phyloP scores from a whole-genome alignment of 2,113 vertebrate genomes.

The Triplophysa rosa region DNA sequence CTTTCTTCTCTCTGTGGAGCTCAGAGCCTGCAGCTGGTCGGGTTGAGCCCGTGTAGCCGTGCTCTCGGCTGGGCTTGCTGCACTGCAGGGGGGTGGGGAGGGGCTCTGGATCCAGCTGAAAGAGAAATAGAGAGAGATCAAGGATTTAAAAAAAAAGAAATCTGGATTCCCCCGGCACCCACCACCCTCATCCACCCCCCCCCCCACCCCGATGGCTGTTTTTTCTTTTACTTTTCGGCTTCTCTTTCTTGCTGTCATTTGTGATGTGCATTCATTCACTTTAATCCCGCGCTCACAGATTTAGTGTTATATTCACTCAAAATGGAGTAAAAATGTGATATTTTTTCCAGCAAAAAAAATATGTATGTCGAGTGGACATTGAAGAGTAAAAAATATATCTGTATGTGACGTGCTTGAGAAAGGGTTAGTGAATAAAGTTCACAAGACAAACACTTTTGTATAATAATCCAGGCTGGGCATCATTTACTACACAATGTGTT shows the following conservation, averaged over 20 bases:
- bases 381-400: no score
- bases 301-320: neutral
- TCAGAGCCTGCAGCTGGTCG: conserved; percentile 70
- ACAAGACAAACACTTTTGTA: no score
- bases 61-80: conserved; percentile 63
- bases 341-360: no score
- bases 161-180: conserved; percentile 58
- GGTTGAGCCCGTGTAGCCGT: conserved; percentile 40
- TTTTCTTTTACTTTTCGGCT: conserved; percentile 46
- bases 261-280: neutral
- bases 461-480: no score
- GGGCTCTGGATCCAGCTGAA: conserved; percentile 71
- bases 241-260: neutral
- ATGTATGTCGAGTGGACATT: no score
- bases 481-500: no score
- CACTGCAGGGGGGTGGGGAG: conserved; percentile 61
- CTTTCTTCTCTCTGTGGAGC: conserved; percentile 40
- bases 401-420: no score
- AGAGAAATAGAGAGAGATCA: conserved; percentile 71
- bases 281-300: neutral
- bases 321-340: no score
- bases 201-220: conserved; percentile 38
- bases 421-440: no score
- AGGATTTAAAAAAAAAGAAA: conserved; percentile 69
- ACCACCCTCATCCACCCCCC: no score